Percentiles rank a stretch among this genome's conserved stretches.
phyloP scores from a whole-genome alignment of 35 echinoderm and acorn worm genomes.

The Patiria miniata region DNA sequence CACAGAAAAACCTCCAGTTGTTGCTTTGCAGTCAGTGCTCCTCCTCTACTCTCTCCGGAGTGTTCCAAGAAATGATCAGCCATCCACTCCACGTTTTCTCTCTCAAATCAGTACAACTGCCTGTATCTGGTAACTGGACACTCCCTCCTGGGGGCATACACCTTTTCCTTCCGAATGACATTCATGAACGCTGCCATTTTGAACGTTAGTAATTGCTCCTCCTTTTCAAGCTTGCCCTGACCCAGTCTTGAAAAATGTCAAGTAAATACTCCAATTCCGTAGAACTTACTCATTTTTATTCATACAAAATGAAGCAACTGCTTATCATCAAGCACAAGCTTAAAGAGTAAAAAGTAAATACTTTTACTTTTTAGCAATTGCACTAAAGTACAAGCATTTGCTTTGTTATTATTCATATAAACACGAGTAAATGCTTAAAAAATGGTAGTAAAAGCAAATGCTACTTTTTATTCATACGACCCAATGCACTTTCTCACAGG shows the following conservation, averaged over 20 bases:
- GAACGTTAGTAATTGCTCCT: not conserved
- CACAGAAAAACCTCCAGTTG: not conserved
- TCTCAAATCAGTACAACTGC: not conserved
- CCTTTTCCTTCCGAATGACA: not conserved
- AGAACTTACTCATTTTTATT: no score
- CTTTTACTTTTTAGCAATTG: no score
- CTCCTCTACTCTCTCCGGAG: not conserved
- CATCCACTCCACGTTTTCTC: not conserved
- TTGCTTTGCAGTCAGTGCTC: slow-evolving; percentile 1
- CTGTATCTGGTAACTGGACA: not conserved
- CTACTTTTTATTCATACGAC: no score
- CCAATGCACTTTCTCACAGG: no score
- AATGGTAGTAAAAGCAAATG: no score
- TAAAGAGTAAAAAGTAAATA: no score
- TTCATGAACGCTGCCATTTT: no score
- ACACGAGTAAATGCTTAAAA: no score
- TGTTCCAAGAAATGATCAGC: not conserved
- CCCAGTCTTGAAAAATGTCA: not conserved
- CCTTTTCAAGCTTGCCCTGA: not conserved
- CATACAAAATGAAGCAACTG: not conserved
- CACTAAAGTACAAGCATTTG: no score
- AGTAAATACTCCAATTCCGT: not conserved
- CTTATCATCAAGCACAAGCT: no score
- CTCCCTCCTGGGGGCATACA: not conserved
- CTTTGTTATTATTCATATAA: no score